Percentiles rank a stretch among this genome's conserved stretches.
These are phyloP conservation scores for Platorchestia sp. DNA, from an alignment of 1,140 invertebrate species.

Conservation along the genomic window DNA sequence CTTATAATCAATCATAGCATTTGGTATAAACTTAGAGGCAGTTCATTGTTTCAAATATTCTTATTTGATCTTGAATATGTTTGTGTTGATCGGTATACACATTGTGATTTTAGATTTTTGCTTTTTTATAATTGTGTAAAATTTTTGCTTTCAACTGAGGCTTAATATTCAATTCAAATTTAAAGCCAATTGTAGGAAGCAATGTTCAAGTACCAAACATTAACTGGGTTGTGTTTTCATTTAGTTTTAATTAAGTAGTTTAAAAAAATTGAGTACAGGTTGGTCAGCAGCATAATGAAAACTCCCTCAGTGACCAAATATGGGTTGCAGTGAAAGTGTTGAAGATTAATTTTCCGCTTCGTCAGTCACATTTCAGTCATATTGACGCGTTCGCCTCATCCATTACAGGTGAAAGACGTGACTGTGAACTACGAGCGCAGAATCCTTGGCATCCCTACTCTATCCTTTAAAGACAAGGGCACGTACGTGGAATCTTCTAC, in stretches of 20 bases:
- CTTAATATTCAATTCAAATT: neutral
- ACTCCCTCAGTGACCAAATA: no score
- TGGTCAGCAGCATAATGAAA: no score
- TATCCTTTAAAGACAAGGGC: constrained; percentile 92
- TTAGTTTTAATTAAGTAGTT: no score
- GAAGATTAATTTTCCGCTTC: no score
- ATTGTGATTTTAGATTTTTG: neutral
- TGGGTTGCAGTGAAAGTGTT: no score
- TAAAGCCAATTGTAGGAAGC: no score
- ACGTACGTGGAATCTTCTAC: constrained; percentile 97
- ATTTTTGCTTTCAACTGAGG: neutral
- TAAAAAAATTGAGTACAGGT: no score
- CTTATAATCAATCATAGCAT: no score
- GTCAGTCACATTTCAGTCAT: no score
- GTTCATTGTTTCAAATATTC: neutral
- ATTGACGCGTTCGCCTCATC: neutral
- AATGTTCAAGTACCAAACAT: no score
- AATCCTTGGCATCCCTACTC: constrained; percentile 82
- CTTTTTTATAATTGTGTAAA: neutral
- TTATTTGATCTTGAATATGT: neutral
- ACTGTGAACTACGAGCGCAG: constrained; percentile 83
- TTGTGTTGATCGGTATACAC: neutral
- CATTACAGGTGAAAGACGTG: constrained; percentile 80
- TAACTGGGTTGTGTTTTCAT: no score
- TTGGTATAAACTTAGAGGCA: neutral